Evolutionary conservation across 2,888 invertebrate species (phyloP).

Genomic region (Eumacrocentrus americanus): DNA sequence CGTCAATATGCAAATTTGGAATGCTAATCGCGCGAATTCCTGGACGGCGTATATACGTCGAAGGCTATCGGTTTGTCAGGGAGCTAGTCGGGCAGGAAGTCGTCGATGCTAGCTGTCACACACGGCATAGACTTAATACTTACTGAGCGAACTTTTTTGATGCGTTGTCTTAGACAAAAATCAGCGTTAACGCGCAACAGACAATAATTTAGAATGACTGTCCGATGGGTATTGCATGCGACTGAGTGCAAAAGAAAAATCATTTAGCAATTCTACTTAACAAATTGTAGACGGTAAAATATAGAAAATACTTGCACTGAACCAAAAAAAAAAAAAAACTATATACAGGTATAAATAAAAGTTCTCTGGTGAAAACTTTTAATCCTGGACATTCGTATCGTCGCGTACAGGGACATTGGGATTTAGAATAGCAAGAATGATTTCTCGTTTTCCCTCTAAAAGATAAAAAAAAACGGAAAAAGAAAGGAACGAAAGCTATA

Average conservation of each 20-base stretch:
- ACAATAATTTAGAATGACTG: constrained; percentile 8
- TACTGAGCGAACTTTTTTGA: neutral
- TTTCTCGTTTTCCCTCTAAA: neutral
- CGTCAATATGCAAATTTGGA: constrained; percentile 61
- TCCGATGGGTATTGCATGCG: neutral
- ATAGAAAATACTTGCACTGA: neutral
- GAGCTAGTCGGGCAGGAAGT: constrained; percentile 20
- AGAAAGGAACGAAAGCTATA: constrained; percentile 30
- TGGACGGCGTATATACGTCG: constrained; percentile 32
- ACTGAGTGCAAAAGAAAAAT: constrained; percentile 11
- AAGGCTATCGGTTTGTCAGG: constrained; percentile 48
- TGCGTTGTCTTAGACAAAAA: neutral
- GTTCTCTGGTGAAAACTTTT: constrained; percentile 41
- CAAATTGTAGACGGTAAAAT: no score
- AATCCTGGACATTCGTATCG: constrained; percentile 46
- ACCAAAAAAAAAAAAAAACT: constrained; percentile 7
- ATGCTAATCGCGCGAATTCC: constrained; percentile 54
- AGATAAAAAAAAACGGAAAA: constrained; percentile 12
- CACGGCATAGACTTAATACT: constrained; percentile 3
- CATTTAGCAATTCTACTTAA: no score
- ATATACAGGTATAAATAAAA: constrained; percentile 14
- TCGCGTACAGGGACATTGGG: constrained; percentile 25
- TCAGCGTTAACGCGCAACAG: constrained; percentile 4
- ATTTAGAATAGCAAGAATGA: constrained; percentile 18
- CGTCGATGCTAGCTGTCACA: constrained; percentile 10